Percentiles rank a stretch among this genome's conserved stretches.
phyloP scores from a whole-genome alignment of 64 coral and sea anemone genomes.

The Orbicella faveolata region DNA sequence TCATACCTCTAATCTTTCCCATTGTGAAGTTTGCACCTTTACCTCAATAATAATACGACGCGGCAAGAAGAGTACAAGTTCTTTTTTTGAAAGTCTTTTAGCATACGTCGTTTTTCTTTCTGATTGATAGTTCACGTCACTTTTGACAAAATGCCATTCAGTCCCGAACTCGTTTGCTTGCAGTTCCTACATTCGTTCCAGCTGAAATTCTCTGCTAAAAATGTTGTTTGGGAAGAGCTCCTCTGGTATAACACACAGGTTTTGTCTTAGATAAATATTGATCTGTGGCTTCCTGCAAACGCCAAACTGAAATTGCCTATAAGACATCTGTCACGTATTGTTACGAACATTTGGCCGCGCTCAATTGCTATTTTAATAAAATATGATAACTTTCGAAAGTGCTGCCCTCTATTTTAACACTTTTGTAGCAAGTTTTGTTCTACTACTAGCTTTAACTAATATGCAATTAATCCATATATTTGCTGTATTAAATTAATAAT shows the following conservation, averaged over 20 bases:
- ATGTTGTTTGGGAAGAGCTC: not conserved
- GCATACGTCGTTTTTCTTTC: not conserved
- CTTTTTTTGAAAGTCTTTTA: not conserved
- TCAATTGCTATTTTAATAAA: too few relatives aligned
- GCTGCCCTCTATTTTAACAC: too few relatives aligned
- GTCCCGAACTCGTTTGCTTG: not conserved
- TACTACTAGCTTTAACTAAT: too few relatives aligned
- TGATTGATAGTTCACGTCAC: not conserved
- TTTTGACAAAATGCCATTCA: constrained; percentile 11
- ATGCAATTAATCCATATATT: too few relatives aligned
- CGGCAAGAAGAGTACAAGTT: not conserved
- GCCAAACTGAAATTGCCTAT: not conserved
- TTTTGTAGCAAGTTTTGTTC: too few relatives aligned
- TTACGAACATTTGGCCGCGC: too few relatives aligned
- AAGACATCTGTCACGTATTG: too few relatives aligned
- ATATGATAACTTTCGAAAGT: too few relatives aligned
- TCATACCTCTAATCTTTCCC: not conserved
- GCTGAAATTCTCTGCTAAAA: not conserved
- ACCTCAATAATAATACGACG: not conserved
- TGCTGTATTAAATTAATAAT: too few relatives aligned
- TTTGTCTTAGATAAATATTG: constrained; percentile 4
- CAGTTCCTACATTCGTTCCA: constrained; percentile 1
- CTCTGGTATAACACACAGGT: not conserved
- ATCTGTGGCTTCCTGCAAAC: not conserved
- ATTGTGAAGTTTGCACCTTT: not conserved